A percentile compares a stretch with the other conserved stretches of the same genome.
phyloP scores from a whole-genome alignment of 2,113 vertebrate species.

The Cariama cristata region DNA sequence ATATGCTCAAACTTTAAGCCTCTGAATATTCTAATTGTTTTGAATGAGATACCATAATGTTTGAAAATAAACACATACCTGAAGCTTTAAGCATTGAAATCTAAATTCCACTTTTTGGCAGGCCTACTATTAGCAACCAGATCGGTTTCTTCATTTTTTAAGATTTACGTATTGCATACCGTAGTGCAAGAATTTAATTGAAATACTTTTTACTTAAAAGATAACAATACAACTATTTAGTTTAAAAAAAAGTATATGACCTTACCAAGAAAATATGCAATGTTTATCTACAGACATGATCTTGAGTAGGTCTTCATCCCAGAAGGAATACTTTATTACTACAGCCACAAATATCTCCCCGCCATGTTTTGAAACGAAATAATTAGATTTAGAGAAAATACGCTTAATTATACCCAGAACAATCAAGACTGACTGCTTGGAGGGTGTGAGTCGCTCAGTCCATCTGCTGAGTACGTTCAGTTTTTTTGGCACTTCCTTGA shows the following conservation, averaged over 20 bases:
- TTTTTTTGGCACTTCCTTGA: constrained; percentile 46
- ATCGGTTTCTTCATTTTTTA: not conserved
- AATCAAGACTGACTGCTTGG: constrained; percentile 54
- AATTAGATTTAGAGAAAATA: constrained; percentile 58
- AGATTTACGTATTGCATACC: not conserved
- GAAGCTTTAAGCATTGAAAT: not conserved
- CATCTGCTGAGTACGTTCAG: constrained; percentile 63
- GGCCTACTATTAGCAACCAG: not conserved
- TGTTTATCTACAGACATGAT: not conserved
- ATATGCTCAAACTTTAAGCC: not conserved
- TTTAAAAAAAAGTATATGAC: not conserved
- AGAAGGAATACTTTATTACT: not conserved
- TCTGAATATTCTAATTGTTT: not conserved
- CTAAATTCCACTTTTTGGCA: not conserved
- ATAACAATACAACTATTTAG: not conserved
- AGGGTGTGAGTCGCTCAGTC: constrained; percentile 52
- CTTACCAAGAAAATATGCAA: not conserved
- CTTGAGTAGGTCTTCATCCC: not conserved
- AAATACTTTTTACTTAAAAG: not conserved
- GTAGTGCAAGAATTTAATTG: not conserved
- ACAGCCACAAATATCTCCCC: not conserved
- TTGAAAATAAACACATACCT: not conserved
- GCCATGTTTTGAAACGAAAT: not conserved
- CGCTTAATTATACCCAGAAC: constrained; percentile 50
- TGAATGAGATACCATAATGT: not conserved